These are phyloP conservation scores for Synergus itoensis DNA, from an alignment of 2,888 invertebrate species.

Conservation along the genomic window DNA sequence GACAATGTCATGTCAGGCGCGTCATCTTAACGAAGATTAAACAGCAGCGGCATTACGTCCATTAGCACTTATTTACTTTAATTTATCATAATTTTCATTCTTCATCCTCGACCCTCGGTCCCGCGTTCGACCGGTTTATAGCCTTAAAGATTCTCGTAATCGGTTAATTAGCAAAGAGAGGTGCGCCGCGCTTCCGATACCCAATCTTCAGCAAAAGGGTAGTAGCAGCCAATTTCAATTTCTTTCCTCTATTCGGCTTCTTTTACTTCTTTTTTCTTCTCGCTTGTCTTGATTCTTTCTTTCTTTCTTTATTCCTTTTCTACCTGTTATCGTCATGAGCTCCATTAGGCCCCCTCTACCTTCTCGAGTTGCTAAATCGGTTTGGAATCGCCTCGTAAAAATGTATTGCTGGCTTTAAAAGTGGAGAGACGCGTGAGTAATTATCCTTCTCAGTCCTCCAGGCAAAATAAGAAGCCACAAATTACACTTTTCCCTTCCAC, in stretches of 20 bases:
- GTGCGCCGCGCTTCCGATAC: conserved; percentile 17
- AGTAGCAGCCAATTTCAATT: conserved; percentile 24
- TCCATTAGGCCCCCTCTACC: conserved; percentile 60
- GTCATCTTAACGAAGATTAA: conserved; percentile 73
- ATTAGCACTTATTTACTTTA: conserved; percentile 73
- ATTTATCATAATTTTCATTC: conserved; percentile 73
- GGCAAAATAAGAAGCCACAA: conserved; percentile 12
- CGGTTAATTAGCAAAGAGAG: conserved; percentile 22
- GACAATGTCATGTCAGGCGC: conserved; percentile 56
- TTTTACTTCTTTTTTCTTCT: background rate
- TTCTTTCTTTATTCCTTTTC: conserved; percentile 33
- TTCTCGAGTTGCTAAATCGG: conserved; percentile 61
- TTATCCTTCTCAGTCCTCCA: conserved; percentile 48
- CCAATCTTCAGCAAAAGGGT: background rate
- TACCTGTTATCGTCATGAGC: conserved; percentile 43
- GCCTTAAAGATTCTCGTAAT: conserved; percentile 20
- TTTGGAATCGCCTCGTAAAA: conserved; percentile 66
- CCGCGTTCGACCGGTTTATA: conserved; percentile 32
- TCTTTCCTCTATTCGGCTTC: conserved; percentile 18
- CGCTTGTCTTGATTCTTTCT: conserved; percentile 17
- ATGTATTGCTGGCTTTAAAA: conserved; percentile 58
- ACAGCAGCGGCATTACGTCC: conserved; percentile 72
- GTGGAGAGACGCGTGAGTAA: conserved; percentile 55
- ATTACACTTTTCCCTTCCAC: conserved; percentile 17
- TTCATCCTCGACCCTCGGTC: conserved; percentile 57